Evolutionary conservation across 2,797 vertebrate species (phyloP).

Genomic region (Rhinella marina): DNA sequence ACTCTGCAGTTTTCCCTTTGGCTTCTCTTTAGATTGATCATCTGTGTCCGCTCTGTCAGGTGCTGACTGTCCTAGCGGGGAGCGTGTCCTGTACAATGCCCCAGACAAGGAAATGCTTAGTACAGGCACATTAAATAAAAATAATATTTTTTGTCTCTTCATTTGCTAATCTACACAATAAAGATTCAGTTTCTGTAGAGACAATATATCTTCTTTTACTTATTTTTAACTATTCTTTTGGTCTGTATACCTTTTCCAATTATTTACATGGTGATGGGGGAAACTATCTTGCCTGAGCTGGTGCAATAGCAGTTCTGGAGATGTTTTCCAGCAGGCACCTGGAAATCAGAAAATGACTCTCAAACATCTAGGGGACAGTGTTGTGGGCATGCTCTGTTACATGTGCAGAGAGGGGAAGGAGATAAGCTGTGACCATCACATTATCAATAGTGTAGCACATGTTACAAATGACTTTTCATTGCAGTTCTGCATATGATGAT

Average conservation of each 20-base stretch:
- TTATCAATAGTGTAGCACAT: no score
- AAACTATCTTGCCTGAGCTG: background rate
- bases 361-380: no score
- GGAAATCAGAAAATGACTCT: background rate
- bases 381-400: no score
- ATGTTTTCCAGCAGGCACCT: background rate
- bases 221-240: background rate
- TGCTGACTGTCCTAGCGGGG: constrained; percentile 66
- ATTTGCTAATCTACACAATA: background rate
- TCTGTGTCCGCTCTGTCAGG: constrained; percentile 65
- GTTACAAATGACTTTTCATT: no score
- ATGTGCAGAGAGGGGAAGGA: no score
- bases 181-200: no score
- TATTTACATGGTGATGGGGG: background rate
- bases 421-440: no score
- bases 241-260: background rate
- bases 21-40: constrained; percentile 70
- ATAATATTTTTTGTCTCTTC: background rate
- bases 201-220: no score
- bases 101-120: background rate
- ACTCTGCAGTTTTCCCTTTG: constrained; percentile 63
- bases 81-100: constrained; percentile 70
- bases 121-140: background rate
- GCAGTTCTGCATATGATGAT: no score
- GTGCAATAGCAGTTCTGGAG: background rate